phyloP scores from a whole-genome alignment of 2,113 vertebrate genomes.

The Misgurnus mizolepis region DNA sequence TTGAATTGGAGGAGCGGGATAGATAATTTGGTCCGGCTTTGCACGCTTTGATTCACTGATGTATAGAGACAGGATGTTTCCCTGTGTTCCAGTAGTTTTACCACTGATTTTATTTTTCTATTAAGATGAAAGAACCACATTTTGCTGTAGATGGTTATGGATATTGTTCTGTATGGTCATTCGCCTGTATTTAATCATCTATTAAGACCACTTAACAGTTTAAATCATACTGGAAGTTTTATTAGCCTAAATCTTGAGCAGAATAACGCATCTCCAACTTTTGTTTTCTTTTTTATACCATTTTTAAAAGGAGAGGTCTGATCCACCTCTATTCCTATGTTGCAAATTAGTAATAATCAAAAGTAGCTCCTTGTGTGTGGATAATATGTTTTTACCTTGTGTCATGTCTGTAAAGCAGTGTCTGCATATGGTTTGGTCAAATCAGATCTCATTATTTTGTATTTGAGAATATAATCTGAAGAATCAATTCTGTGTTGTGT shows the following conservation, averaged over 20 bases:
- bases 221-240: constrained; percentile 50
- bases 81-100: constrained; percentile 36
- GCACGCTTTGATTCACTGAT: constrained; percentile 48
- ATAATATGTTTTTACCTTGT: constrained; percentile 64
- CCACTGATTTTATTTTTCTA: constrained; percentile 47
- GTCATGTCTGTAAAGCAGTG: constrained; percentile 64
- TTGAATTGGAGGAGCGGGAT: constrained; percentile 38
- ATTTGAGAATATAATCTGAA: constrained; percentile 65
- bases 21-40: constrained; percentile 15
- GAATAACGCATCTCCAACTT: constrained; percentile 47
- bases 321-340: constrained; percentile 41
- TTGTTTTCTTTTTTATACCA: constrained; percentile 55
- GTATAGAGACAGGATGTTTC: constrained; percentile 45
- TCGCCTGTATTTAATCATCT: constrained; percentile 31
- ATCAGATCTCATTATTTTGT: constrained; percentile 60
- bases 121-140: constrained; percentile 51
- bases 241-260: constrained; percentile 49
- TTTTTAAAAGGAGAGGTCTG: constrained; percentile 55
- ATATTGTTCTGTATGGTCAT: constrained; percentile 35
- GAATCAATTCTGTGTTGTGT: constrained; percentile 22
- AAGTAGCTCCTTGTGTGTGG: constrained; percentile 54
- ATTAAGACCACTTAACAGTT: constrained; percentile 44
- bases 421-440: constrained; percentile 61
- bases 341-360: constrained; percentile 55
- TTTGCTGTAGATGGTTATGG: constrained; percentile 33